Conservation (phyloP, 1,140 invertebrate genomes). For the Euschistus heros region DNA sequence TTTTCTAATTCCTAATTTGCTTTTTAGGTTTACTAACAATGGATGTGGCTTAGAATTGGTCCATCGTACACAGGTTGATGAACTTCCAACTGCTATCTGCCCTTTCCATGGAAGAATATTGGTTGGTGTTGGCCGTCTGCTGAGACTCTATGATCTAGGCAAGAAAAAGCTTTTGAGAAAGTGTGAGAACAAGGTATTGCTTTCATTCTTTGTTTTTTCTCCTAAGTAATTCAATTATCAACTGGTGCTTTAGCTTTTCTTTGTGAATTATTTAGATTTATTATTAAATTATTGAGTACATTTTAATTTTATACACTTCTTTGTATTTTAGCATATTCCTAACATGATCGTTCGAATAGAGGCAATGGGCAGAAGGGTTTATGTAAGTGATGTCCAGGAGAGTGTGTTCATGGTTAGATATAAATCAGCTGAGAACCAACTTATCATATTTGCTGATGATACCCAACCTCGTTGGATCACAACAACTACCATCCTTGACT, state of each 20-base stretch:
- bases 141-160: constrained; percentile 93
- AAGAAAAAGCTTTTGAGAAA: constrained; percentile 94
- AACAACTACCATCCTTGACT: constrained; percentile 84
- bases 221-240: too few relatives aligned
- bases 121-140: constrained; percentile 82
- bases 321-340: constrained; percentile 68
- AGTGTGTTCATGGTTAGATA: constrained; percentile 94
- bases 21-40: constrained; percentile 47
- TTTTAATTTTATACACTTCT: constrained; percentile 18
- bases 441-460: constrained; percentile 97
- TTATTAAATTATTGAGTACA: not conserved
- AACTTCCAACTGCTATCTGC: constrained; percentile 80
- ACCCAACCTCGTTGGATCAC: constrained; percentile 95
- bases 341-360: constrained; percentile 90
- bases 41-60: constrained; percentile 77
- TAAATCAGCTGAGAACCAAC: constrained; percentile 89
- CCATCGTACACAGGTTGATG: constrained; percentile 90
- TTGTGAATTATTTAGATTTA: not conserved
- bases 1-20: constrained; percentile 15
- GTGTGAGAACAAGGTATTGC: constrained; percentile 87
- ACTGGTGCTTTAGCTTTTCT: too few relatives aligned
- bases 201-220: too few relatives aligned
- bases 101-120: constrained; percentile 85
- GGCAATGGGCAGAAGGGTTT: constrained; percentile 85
- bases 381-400: constrained; percentile 93